Percentiles rank a stretch among this genome's conserved stretches.
phyloP scores from a whole-genome alignment of 1,140 invertebrate genomes.

The Drosophila fuyamai region DNA sequence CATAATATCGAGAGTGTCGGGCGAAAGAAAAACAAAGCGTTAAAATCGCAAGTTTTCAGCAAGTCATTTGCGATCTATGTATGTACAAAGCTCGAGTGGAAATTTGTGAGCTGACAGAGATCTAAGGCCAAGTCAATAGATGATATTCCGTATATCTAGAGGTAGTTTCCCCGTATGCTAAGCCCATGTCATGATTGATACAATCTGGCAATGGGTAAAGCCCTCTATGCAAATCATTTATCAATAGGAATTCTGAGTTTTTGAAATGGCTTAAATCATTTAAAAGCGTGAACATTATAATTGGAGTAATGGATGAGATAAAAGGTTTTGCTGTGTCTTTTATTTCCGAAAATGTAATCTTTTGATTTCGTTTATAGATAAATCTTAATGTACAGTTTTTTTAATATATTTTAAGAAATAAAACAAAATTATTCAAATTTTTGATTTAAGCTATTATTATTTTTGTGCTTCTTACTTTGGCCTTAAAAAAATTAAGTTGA shows the following conservation, averaged over 20 bases:
- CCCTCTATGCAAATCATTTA: slow-evolving; percentile 57
- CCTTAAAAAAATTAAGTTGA: no score
- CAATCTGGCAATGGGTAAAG: slow-evolving; percentile 35
- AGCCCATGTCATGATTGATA: slow-evolving; percentile 36
- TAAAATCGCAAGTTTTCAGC: slow-evolving; percentile 32
- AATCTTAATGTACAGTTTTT: no score
- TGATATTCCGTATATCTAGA: slow-evolving; percentile 29
- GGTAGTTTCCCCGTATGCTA: slow-evolving; percentile 49
- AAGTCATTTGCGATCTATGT: slow-evolving; percentile 59
- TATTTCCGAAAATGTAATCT: not conserved
- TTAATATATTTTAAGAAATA: no score
- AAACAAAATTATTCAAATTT: no score
- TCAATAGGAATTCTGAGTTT: slow-evolving; percentile 34
- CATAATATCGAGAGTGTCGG: slow-evolving; percentile 33
- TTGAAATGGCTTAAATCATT: slow-evolving; percentile 1
- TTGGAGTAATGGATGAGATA: slow-evolving; percentile 28
- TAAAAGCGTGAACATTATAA: slow-evolving; percentile 19
- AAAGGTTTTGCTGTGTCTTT: not conserved
- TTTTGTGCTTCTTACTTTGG: no score
- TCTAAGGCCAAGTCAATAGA: slow-evolving; percentile 59
- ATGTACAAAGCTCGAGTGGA: slow-evolving; percentile 49
- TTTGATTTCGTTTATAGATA: not conserved
- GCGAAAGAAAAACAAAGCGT: slow-evolving; percentile 39
- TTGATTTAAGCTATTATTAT: no score
- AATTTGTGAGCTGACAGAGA: slow-evolving; percentile 32